Evolutionary conservation across 2,888 invertebrate genomes (phyloP).

Genomic region (Aproaerema taeniolella): DNA sequence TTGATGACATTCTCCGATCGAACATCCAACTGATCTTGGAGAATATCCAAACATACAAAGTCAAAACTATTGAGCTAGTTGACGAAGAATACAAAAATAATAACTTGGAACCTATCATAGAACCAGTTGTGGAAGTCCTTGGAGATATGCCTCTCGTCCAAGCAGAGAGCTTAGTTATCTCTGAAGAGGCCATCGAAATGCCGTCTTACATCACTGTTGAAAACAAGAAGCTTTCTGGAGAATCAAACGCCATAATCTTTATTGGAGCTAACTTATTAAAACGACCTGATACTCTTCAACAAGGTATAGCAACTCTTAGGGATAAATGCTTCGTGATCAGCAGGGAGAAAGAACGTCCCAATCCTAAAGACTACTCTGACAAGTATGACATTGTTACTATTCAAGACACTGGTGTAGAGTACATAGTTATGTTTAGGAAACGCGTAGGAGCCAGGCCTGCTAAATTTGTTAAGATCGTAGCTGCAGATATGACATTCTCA

Average conservation of each 20-base stretch:
- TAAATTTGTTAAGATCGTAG: slow-evolving; percentile 61
- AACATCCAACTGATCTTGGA: slow-evolving; percentile 85
- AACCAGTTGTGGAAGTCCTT: slow-evolving; percentile 75
- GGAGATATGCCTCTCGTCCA: slow-evolving; percentile 83
- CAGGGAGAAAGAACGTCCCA: slow-evolving; percentile 73
- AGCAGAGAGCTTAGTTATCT: slow-evolving; percentile 79
- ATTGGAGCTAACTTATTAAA: slow-evolving; percentile 70
- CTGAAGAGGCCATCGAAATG: slow-evolving; percentile 65
- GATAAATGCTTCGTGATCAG: slow-evolving; percentile 80
- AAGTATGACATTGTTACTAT: slow-evolving; percentile 69
- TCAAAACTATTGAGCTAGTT: slow-evolving; percentile 76
- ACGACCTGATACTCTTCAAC: slow-evolving; percentile 65
- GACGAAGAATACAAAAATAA: slow-evolving; percentile 71
- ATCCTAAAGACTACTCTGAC: slow-evolving; percentile 53
- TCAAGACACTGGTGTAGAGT: slow-evolving; percentile 68
- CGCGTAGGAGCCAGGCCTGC: slow-evolving; percentile 58
- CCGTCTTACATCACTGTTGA: slow-evolving; percentile 74
- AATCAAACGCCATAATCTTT: slow-evolving; percentile 69
- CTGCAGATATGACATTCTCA: slow-evolving; percentile 51
- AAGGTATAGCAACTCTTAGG: slow-evolving; percentile 64
- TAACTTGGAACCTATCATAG: slow-evolving; percentile 67
- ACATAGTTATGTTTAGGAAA: slow-evolving; percentile 73
- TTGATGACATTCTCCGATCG: slow-evolving; percentile 76
- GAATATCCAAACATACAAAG: slow-evolving; percentile 80
- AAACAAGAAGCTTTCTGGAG: slow-evolving; percentile 78